Conservation (phyloP, 64 coral and sea anemone genomes). For the Dendronephthya gigantea region DNA sequence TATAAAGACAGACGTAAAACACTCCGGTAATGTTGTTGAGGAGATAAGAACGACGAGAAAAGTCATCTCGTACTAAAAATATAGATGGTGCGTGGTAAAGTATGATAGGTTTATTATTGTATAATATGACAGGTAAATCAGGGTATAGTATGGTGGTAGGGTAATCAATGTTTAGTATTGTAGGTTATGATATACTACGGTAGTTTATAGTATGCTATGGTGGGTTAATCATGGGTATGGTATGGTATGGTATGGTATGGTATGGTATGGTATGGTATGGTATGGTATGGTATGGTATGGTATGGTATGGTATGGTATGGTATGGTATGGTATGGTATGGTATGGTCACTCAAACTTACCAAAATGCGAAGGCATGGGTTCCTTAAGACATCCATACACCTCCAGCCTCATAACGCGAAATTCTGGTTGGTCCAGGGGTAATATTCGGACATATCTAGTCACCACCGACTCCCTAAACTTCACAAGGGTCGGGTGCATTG, state of each 20-base stretch:
- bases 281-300: too few relatives aligned
- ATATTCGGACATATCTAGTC: conserved; percentile 44
- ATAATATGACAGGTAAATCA: too few relatives aligned
- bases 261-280: too few relatives aligned
- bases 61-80: background rate
- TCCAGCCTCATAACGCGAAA: conserved; percentile 42
- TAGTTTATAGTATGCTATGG: too few relatives aligned
- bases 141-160: background rate
- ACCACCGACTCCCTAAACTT: conserved; percentile 30
- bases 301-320: too few relatives aligned
- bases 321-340: background rate
- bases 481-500: background rate
- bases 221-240: background rate
- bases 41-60: background rate
- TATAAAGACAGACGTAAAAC: background rate
- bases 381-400: conserved; percentile 44
- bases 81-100: background rate
- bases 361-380: conserved; percentile 33
- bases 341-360: conserved; percentile 18
- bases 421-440: background rate
- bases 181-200: too few relatives aligned
- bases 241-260: too few relatives aligned
- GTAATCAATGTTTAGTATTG: background rate
- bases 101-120: background rate
- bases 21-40: background rate